Evolutionary conservation across 2,797 vertebrate species (phyloP).

Genomic region (Pseudochromis fuscus): DNA sequence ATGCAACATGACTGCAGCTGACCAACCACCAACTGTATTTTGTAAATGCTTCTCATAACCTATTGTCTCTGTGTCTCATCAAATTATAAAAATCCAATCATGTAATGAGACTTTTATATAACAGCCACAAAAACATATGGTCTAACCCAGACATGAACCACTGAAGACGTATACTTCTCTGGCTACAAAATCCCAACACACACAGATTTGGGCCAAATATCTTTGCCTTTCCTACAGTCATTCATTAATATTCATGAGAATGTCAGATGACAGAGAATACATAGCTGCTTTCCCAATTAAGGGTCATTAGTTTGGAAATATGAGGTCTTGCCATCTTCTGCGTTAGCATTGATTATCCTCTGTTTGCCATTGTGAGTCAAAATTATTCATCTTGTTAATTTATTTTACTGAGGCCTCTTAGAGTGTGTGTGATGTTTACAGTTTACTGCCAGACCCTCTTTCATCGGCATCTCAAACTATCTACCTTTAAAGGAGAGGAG

Average conservation of each 20-base stretch:
- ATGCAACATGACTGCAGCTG: slow-evolving; percentile 5
- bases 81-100: slow-evolving; percentile 30
- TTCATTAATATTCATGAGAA: slow-evolving; percentile 51
- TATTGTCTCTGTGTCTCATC: slow-evolving; percentile 32
- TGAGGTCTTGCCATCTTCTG: slow-evolving; percentile 16
- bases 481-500: slow-evolving; percentile 14
- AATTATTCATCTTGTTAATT: slow-evolving; percentile 62
- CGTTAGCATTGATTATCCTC: slow-evolving; percentile 54
- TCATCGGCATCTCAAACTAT: slow-evolving; percentile 39
- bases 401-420: slow-evolving; percentile 43
- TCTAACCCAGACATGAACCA: slow-evolving; percentile 21
- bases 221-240: slow-evolving; percentile 11
- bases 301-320: slow-evolving; percentile 55
- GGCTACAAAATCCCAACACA: slow-evolving; percentile 12
- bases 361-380: slow-evolving; percentile 55
- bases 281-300: slow-evolving; percentile 43
- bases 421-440: slow-evolving; percentile 50
- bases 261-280: slow-evolving; percentile 35
- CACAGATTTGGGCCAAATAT: slow-evolving; percentile 27
- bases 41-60: slow-evolving; percentile 30
- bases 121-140: slow-evolving; percentile 23
- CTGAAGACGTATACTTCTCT: not conserved
- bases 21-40: slow-evolving; percentile 30
- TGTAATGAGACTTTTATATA: not conserved
- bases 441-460: slow-evolving; percentile 38